phyloP scores from a whole-genome alignment of 2,888 invertebrate genomes.

The Coelopa pilipes region DNA sequence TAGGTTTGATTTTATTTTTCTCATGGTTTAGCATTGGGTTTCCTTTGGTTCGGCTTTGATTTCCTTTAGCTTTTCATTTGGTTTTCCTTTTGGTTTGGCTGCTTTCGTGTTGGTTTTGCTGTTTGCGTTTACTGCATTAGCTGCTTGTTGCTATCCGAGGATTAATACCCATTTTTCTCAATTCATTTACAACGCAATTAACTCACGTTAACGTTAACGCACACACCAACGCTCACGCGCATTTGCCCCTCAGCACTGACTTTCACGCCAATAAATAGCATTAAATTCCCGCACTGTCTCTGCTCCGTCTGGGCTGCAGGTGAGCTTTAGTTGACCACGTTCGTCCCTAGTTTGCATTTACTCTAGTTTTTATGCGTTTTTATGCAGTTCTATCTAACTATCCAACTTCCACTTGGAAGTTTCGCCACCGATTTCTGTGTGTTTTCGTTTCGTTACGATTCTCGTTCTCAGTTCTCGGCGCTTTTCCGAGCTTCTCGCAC shows the following conservation, averaged over 20 bases:
- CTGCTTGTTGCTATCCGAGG: neutral
- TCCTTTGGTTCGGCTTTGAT: too few relatives aligned
- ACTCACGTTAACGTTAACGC: constrained; percentile 24
- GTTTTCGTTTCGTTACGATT: neutral
- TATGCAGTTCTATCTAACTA: neutral
- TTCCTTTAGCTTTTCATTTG: too few relatives aligned
- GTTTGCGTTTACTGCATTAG: neutral
- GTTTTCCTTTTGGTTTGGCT: too few relatives aligned
- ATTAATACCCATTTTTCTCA: neutral
- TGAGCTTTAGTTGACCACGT: constrained; percentile 36
- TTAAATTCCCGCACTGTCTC: constrained; percentile 30
- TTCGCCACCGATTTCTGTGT: constrained; percentile 6
- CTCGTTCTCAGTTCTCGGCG: neutral
- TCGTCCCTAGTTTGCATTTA: constrained; percentile 20
- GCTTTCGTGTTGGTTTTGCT: neutral
- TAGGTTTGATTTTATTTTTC: neutral
- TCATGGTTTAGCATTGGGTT: neutral
- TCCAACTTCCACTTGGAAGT: neutral
- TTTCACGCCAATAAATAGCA: constrained; percentile 23
- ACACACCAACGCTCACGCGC: constrained; percentile 14
- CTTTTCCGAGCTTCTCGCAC: neutral
- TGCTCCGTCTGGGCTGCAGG: constrained; percentile 35
- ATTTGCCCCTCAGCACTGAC: constrained; percentile 33
- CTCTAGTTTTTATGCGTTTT: neutral
- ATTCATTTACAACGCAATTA: constrained; percentile 18